A percentile compares a stretch with the other conserved stretches of the same genome.
phyloP scores from a whole-genome alignment of 1,140 invertebrate genomes.

The Cydia splendana region DNA sequence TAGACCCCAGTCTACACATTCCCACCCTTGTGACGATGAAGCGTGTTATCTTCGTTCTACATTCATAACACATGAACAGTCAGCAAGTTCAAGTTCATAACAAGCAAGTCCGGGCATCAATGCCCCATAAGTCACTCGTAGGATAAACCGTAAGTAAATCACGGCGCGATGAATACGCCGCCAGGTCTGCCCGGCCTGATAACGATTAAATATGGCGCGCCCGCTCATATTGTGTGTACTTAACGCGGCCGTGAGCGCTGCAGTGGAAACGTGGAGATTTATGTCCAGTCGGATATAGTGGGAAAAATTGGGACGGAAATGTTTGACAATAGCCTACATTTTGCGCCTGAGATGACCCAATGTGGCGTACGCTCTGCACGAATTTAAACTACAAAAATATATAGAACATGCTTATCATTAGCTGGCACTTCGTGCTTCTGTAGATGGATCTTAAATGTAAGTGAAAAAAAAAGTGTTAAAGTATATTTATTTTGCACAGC shows the following conservation, averaged over 20 bases:
- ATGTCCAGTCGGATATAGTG: conserved; percentile 35
- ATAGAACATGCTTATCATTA: no score
- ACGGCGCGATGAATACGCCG: conserved; percentile 64
- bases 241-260: conserved; percentile 41
- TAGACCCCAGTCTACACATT: neutral
- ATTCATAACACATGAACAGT: neutral
- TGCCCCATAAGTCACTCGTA: conserved; percentile 62
- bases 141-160: conserved; percentile 74
- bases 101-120: conserved; percentile 20
- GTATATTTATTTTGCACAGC: no score
- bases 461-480: no score
- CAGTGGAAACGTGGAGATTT: conserved; percentile 46
- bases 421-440: no score
- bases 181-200: conserved; percentile 59
- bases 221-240: conserved; percentile 65
- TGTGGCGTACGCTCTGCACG: no score
- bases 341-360: neutral
- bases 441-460: no score
- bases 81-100: conserved; percentile 28
- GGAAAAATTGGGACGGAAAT: conserved; percentile 9
- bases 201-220: conserved; percentile 71
- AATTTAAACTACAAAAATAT: no score
- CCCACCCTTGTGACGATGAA: neutral
- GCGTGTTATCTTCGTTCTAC: neutral
- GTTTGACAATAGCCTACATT: neutral